phyloP scores from a whole-genome alignment of 2,797 vertebrate species.

The Xiphorhynchus erythropygius region DNA sequence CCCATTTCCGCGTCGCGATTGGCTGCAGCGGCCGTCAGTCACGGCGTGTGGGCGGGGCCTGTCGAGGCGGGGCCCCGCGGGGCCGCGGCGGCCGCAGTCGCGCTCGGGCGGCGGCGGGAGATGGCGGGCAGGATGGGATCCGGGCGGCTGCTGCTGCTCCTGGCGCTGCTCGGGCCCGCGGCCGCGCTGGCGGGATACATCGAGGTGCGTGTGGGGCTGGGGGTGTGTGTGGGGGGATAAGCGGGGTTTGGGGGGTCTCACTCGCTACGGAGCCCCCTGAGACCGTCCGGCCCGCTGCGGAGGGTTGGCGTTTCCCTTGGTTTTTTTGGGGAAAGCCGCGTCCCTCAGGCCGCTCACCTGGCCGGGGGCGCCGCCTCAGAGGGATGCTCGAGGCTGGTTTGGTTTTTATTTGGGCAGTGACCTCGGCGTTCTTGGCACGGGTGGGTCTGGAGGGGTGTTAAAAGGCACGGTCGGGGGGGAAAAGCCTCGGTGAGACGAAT shows the following conservation, averaged over 20 bases:
- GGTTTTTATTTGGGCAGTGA: background rate
- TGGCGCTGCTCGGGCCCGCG: constrained; percentile 83
- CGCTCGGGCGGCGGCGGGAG: constrained; percentile 49
- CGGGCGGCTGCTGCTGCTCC: constrained; percentile 6
- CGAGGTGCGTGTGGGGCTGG: constrained; percentile 78
- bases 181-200: constrained; percentile 86
- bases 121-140: constrained; percentile 65
- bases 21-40: fast-evolving
- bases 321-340: no score
- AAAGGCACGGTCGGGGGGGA: background rate
- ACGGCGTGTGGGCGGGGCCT: background rate
- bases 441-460: background rate
- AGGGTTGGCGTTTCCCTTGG: background rate
- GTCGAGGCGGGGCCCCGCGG: constrained; percentile 72
- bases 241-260: background rate
- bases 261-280: background rate
- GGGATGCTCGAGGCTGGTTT: background rate
- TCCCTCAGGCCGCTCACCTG: background rate
- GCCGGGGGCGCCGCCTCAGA: background rate
- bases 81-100: constrained; percentile 52
- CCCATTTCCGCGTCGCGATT: background rate
- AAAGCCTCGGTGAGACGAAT: background rate
- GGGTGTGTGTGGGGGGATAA: background rate
- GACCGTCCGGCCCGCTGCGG: background rate
- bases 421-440: constrained; percentile 49